Evolutionary conservation across 2,797 vertebrate species (phyloP), one percentile per base, ranked within the genome.

Genomic region (Manis javanica): DNA sequence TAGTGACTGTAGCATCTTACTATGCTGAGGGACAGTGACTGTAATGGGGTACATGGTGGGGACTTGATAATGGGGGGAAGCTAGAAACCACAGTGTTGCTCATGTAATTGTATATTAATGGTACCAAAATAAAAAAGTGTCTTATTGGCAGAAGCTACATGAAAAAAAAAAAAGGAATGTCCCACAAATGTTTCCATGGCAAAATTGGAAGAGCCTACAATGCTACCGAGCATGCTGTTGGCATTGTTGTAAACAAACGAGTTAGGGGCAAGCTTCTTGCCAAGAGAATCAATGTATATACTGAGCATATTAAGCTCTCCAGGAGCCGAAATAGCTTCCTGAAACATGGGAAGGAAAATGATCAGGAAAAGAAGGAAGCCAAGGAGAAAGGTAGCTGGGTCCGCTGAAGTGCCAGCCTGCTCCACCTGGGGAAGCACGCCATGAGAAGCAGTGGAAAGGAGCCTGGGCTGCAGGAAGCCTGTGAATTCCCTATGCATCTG

Each of bases 191-290:
- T 83, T 88, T 13, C 86, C 86, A 49, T 49, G 86, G 51, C 68
- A 75, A 83, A 75, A 82, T 24, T 24, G 85, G 57, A 83, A 23
- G 69, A 7, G 49, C 5, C 86, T 64, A 1, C 77, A 46, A 37
- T 23, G 49, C 61, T 29, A 23, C 69, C 68, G n/a, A 29, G 86
- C n/a, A 6, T 31, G 86, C 31, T 14, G 68, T 39, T 51, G n/a
- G 42, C 91, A 93, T 77, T 64, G 71, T 59, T 68, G 88, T 53
- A 59, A 71, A 90, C 87, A 79, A 90, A 79, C 63, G 59, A 90
- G 63, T 78, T 69, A 46, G 34, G 64, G 77, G 64, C 77, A 29
- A 59, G 88, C 34, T 46, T n/a, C 64, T 81, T 69, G 88, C 88
- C 75, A 81, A 71, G 75, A 57, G 88, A 90, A 34, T 69, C 59